These are phyloP conservation scores for Adelphocoris suturalis DNA, from an alignment of 2,888 invertebrate species.

Conservation along the genomic window DNA sequence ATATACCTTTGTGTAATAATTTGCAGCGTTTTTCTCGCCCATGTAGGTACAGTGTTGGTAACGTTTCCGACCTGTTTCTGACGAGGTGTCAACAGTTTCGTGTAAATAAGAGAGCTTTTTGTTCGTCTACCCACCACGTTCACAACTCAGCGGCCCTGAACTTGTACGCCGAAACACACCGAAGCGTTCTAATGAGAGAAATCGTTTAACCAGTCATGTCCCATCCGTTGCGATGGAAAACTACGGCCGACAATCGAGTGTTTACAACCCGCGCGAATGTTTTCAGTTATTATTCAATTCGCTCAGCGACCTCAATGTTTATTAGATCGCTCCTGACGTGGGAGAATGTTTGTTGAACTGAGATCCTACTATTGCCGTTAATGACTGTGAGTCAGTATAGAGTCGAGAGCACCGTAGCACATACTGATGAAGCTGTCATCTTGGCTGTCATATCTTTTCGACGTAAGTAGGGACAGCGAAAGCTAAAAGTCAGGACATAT, in stretches of 20 bases:
- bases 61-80: not conserved
- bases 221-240: slow-evolving; percentile 21
- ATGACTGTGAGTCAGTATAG: not conserved
- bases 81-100: not conserved
- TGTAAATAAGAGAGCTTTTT: slow-evolving; percentile 8
- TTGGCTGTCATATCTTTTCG: no score
- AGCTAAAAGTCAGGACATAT: no score
- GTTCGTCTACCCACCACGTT: not conserved
- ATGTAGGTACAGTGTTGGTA: no score
- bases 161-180: not conserved
- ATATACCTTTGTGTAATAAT: no score
- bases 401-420: not conserved
- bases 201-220: slow-evolving; percentile 28
- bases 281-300: slow-evolving; percentile 22
- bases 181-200: not conserved
- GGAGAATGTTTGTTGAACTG: slow-evolving; percentile 9
- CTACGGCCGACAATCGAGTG: slow-evolving; percentile 4
- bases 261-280: slow-evolving; percentile 12
- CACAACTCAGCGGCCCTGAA: not conserved
- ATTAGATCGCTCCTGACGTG: not conserved
- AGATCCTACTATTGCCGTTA: not conserved
- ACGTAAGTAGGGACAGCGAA: no score
- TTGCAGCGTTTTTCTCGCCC: no score
- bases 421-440: not conserved
- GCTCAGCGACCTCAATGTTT: not conserved